A percentile compares a stretch with the other conserved stretches of the same genome.
Conservation (phyloP, 2,888 invertebrate genomes). For the Agonopterix subpropinquella region DNA sequence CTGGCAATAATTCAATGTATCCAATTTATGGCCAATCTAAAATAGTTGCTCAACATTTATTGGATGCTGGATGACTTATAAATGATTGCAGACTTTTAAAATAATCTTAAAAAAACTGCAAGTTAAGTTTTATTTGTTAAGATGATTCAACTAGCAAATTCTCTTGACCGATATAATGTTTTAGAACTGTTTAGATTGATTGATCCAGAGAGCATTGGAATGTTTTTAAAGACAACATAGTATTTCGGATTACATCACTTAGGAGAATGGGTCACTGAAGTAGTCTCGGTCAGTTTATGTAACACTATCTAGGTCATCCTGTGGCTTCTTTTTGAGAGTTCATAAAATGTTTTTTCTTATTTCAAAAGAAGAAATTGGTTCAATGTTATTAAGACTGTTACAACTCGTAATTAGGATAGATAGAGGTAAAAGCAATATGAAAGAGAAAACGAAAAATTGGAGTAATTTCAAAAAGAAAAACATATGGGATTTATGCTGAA, state of each 20-base stretch:
- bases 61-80: no score
- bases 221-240: conserved; percentile 29
- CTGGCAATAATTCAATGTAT: no score
- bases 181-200: conserved; percentile 1
- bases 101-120: no score
- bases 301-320: conserved; percentile 29
- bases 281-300: conserved; percentile 32
- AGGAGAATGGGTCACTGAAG: conserved; percentile 37
- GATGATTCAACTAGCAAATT: not conserved
- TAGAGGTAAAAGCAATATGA: no score
- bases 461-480: no score
- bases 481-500: not conserved
- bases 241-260: conserved; percentile 31
- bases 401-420: no score
- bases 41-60: no score
- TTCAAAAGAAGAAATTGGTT: not conserved
- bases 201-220: conserved; percentile 14
- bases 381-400: conserved; percentile 2
- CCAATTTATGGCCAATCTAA: no score
- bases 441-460: no score
- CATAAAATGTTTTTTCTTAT: conserved; percentile 1
- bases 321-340: conserved; percentile 6
- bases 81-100: no score
- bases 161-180: conserved; percentile 8
- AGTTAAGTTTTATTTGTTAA: no score